phyloP scores from a whole-genome alignment of 30 jellyfish, hydroid and myxozoan species.

The Hydra vulgaris region DNA sequence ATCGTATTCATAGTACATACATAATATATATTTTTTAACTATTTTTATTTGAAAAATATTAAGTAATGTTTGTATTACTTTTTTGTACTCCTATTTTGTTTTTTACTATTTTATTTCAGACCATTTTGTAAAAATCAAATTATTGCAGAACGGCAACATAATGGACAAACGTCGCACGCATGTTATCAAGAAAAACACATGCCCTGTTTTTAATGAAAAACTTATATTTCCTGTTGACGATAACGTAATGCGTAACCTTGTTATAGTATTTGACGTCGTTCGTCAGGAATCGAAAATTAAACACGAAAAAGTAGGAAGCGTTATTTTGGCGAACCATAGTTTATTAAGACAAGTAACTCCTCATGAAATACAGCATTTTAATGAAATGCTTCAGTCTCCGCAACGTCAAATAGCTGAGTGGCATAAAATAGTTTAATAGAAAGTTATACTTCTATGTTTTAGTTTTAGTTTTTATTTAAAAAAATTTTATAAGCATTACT shows the following conservation, averaged over 20 bases:
- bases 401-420: slow-evolving; percentile 85
- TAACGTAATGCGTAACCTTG: slow-evolving; percentile 42
- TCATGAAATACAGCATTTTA: slow-evolving; percentile 72
- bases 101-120: slow-evolving; percentile 23
- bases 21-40: neutral
- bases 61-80: too few relatives aligned
- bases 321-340: slow-evolving; percentile 57
- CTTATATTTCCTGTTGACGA: slow-evolving; percentile 77
- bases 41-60: neutral
- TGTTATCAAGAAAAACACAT: slow-evolving; percentile 46
- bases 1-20: too few relatives aligned
- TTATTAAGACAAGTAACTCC: slow-evolving; percentile 55
- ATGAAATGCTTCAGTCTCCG: slow-evolving; percentile 78
- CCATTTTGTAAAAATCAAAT: slow-evolving; percentile 61
- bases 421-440: slow-evolving; percentile 42
- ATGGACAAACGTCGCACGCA: slow-evolving; percentile 79
- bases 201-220: slow-evolving; percentile 91
- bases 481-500: too few relatives aligned
- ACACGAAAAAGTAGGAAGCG: slow-evolving; percentile 70
- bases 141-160: slow-evolving; percentile 42
- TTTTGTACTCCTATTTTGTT: too few relatives aligned
- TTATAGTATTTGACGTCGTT: slow-evolving; percentile 68
- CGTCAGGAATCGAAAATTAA: slow-evolving; percentile 70
- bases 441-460: neutral
- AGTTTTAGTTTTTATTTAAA: too few relatives aligned